phyloP scores from a whole-genome alignment of 2,113 vertebrate genomes.

The Toxotes jaculatrix region DNA sequence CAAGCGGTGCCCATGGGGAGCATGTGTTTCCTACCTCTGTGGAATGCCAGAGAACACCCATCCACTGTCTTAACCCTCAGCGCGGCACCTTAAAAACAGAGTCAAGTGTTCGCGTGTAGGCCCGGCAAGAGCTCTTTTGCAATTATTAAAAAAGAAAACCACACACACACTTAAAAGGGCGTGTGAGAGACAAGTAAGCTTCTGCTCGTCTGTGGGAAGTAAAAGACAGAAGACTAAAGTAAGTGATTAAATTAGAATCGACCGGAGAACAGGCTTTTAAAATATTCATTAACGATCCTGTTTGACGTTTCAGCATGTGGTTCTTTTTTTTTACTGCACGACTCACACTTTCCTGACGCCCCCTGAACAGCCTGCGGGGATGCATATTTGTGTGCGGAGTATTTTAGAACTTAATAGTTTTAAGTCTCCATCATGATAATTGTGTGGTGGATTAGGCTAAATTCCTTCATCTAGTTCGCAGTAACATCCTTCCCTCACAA shows the following conservation, averaged over 20 bases:
- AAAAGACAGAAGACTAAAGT: background rate
- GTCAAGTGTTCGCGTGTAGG: background rate
- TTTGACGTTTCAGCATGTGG: constrained; percentile 22
- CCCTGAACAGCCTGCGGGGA: constrained; percentile 8
- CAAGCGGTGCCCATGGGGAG: constrained; percentile 79
- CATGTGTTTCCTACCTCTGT: constrained; percentile 76
- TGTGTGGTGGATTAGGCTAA: constrained; percentile 53
- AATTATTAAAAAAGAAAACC: constrained; percentile 3
- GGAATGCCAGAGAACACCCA: constrained; percentile 70
- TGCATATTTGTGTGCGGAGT: constrained; percentile 50
- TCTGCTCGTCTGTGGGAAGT: constrained; percentile 22
- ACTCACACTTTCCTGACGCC: constrained; percentile 46
- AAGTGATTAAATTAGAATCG: constrained; percentile 12
- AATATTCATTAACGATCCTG: constrained; percentile 35
- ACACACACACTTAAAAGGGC: background rate
- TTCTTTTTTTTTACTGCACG: constrained; percentile 15
- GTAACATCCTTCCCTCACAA: constrained; percentile 42
- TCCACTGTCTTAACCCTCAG: constrained; percentile 20
- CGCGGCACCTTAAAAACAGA: constrained; percentile 18
- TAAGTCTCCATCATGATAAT: constrained; percentile 52
- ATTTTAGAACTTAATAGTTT: constrained; percentile 57
- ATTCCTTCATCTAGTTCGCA: constrained; percentile 48
- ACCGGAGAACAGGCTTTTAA: background rate
- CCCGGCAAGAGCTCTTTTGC: constrained; percentile 30
- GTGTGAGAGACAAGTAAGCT: constrained; percentile 13